A percentile compares a stretch with the other conserved stretches of the same genome.
These are phyloP conservation scores for Pseudotriccus pelzelni DNA, from an alignment of 2,797 vertebrate species.

Conservation along the genomic window DNA sequence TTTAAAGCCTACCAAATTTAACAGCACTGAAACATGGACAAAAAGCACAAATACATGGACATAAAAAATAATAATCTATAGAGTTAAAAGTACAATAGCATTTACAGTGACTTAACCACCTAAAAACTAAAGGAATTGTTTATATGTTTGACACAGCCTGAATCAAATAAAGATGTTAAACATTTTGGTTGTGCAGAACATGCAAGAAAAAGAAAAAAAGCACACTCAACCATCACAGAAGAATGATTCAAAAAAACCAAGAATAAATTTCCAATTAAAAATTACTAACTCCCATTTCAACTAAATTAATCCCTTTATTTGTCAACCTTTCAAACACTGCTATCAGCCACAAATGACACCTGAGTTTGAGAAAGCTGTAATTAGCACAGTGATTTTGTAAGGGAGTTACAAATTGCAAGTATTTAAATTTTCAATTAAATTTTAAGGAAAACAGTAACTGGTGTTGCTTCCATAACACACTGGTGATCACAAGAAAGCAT, in stretches of 20 bases:
- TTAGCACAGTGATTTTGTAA: background rate
- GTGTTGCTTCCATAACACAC: background rate
- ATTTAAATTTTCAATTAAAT: slow-evolving; percentile 27
- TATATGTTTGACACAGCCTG: background rate
- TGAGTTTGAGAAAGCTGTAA: slow-evolving; percentile 14
- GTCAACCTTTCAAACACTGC: background rate
- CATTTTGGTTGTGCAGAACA: background rate
- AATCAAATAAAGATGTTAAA: background rate
- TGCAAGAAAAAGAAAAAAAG: background rate
- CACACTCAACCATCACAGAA: background rate
- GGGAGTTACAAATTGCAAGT: background rate
- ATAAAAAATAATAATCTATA: fast-evolving
- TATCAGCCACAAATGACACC: slow-evolving; percentile 11
- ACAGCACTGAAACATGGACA: background rate
- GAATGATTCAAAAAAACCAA: background rate
- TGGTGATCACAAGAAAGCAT: background rate
- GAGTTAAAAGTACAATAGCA: background rate
- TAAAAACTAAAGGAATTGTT: background rate
- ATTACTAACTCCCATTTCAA: slow-evolving; percentile 9
- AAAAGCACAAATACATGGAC: background rate
- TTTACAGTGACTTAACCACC: background rate
- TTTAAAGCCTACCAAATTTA: background rate
- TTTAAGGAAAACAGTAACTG: background rate
- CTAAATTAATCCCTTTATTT: slow-evolving; percentile 16
- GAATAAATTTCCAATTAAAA: slow-evolving; percentile 25